These are phyloP conservation scores for Piprites chloris DNA, from an alignment of 2,113 vertebrate species.

Conservation along the genomic window DNA sequence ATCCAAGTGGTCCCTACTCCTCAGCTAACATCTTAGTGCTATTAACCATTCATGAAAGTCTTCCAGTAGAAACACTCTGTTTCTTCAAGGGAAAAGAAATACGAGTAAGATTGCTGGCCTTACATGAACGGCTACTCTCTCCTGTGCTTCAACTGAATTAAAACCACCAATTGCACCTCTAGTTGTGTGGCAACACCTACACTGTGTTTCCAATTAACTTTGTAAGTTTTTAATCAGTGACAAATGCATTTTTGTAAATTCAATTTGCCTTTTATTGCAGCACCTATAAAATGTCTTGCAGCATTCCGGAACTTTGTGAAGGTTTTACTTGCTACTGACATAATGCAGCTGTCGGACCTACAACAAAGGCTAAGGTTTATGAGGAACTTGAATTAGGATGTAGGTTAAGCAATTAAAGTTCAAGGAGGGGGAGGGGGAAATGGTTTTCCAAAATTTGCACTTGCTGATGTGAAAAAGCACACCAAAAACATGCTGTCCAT, in stretches of 20 bases:
- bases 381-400: conserved; percentile 94
- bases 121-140: conserved; percentile 9
- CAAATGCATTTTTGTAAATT: conserved; percentile 84
- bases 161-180: conserved; percentile 76
- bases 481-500: neutral
- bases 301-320: conserved; percentile 96
- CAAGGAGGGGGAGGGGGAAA: conserved; percentile 76
- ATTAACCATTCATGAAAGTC: neutral
- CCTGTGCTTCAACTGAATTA: conserved; percentile 48
- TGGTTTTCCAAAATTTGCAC: conserved; percentile 49
- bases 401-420: conserved; percentile 95
- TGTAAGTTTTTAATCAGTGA: conserved; percentile 84
- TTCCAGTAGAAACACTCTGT: neutral
- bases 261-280: conserved; percentile 85
- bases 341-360: conserved; percentile 92
- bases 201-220: conserved; percentile 83
- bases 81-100: neutral
- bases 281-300: conserved; percentile 89
- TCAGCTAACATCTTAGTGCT: neutral
- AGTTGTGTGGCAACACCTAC: conserved; percentile 85
- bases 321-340: conserved; percentile 96
- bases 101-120: neutral
- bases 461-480: conserved; percentile 21
- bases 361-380: conserved; percentile 92
- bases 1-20: neutral